Evolutionary conservation across 2,888 invertebrate genomes (phyloP).

Genomic region (Oscheius sp.): DNA sequence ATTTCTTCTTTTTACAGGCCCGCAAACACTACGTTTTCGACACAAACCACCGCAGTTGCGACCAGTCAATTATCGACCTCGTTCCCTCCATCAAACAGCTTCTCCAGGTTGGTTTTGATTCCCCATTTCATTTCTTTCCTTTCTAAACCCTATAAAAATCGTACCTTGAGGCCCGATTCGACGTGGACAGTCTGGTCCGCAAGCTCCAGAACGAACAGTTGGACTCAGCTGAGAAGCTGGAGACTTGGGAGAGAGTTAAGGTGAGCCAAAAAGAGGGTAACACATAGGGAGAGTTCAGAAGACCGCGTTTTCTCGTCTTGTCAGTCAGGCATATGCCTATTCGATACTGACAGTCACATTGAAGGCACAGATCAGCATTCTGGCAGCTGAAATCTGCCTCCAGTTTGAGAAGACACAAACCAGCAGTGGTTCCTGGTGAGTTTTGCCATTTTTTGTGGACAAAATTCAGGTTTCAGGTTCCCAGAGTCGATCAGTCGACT

Average conservation of each 20-base stretch:
- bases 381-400: slow-evolving; percentile 59
- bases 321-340: slow-evolving; percentile 55
- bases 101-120: slow-evolving; percentile 41
- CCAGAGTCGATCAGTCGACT: not conserved
- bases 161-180: slow-evolving; percentile 47
- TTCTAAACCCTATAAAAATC: not conserved
- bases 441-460: not conserved
- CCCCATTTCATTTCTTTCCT: not conserved
- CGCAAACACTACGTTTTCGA: slow-evolving; percentile 64
- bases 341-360: slow-evolving; percentile 59
- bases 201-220: slow-evolving; percentile 46
- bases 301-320: slow-evolving; percentile 48
- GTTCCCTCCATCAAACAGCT: slow-evolving; percentile 49
- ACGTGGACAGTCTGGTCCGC: slow-evolving; percentile 49
- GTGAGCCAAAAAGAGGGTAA: slow-evolving; percentile 34
- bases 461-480: not conserved
- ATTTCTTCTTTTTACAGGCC: slow-evolving; percentile 43
- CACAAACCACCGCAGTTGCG: slow-evolving; percentile 62
- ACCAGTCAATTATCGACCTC: slow-evolving; percentile 59
- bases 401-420: slow-evolving; percentile 43
- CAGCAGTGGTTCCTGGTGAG: slow-evolving; percentile 6
- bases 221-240: slow-evolving; percentile 45
- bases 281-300: slow-evolving; percentile 34
- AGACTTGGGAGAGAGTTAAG: slow-evolving; percentile 56
- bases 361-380: slow-evolving; percentile 64